Evolutionary conservation across 2,113 vertebrate species (phyloP).

Genomic region (Ailuropoda melanoleuca): DNA sequence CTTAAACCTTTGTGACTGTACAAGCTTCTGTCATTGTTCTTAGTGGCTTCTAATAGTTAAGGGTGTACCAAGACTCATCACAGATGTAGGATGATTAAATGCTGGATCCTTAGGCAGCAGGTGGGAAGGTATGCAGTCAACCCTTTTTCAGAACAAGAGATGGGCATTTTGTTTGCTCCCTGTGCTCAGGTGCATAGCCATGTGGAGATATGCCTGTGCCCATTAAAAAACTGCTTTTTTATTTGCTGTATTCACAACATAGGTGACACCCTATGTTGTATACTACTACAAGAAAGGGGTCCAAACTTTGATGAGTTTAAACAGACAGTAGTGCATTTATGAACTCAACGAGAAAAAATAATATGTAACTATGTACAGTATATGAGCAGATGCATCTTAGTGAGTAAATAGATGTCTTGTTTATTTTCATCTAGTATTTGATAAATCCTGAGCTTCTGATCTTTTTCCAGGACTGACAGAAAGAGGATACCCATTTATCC

Average conservation of each 20-base stretch:
- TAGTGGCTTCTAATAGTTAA: background rate
- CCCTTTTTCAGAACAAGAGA: background rate
- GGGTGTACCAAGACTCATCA: background rate
- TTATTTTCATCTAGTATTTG: background rate
- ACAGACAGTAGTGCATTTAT: background rate
- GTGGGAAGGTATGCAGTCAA: background rate
- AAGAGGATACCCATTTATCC: background rate
- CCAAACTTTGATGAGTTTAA: background rate
- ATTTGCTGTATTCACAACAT: background rate
- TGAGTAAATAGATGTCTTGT: background rate
- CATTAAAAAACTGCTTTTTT: background rate
- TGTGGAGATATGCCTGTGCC: background rate
- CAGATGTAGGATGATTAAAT: background rate
- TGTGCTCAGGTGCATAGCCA: background rate
- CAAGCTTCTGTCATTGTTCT: background rate
- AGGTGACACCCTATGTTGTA: background rate
- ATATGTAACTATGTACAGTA: background rate
- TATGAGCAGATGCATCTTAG: background rate
- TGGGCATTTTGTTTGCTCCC: background rate
- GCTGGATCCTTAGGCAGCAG: background rate
- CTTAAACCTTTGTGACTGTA: background rate
- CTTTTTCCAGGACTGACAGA: background rate
- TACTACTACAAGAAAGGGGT: background rate
- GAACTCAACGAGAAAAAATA: background rate
- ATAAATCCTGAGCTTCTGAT: background rate